Conservation (phyloP, 2,888 invertebrate genomes). For the Microplitis deprimator region DNA sequence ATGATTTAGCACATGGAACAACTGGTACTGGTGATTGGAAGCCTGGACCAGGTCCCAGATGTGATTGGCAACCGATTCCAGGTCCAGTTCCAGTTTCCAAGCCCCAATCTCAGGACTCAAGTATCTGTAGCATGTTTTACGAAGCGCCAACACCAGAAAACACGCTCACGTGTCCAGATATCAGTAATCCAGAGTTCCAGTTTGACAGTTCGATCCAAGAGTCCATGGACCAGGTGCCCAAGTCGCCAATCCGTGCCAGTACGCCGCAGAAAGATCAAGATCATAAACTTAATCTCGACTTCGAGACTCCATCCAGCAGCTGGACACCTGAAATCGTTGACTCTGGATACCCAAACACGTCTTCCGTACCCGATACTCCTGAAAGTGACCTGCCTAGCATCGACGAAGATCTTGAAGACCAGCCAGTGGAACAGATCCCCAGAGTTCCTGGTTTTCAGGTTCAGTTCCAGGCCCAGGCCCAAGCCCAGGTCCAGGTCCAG, state of each 20-base stretch:
- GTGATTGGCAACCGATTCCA: neutral
- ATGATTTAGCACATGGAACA: too few species aligned
- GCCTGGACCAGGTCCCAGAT: neutral
- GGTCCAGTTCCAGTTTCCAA: neutral
- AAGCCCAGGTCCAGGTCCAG: slow-evolving; percentile 51
- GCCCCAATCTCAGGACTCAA: neutral
- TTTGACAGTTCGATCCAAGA: too few species aligned
- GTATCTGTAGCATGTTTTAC: too few species aligned
- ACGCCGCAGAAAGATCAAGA: neutral
- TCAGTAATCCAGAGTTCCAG: too few species aligned
- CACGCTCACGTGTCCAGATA: too few species aligned
- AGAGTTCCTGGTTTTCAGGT: too few species aligned
- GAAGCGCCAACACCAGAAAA: too few species aligned
- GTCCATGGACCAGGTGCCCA: too few species aligned
- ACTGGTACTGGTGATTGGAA: neutral
- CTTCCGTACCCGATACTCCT: neutral
- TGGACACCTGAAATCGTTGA: neutral
- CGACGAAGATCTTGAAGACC: slow-evolving; percentile 54
- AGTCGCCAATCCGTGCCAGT: too few species aligned
- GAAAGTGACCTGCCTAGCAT: slow-evolving; percentile 54
- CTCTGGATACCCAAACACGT: neutral
- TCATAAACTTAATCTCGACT: neutral
- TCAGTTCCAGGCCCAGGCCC: slow-evolving; percentile 29
- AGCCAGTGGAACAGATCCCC: too few species aligned
- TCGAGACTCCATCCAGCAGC: neutral